Conservation (phyloP, 2,797 vertebrate genomes). For the Aselliscus stoliczkanus region DNA sequence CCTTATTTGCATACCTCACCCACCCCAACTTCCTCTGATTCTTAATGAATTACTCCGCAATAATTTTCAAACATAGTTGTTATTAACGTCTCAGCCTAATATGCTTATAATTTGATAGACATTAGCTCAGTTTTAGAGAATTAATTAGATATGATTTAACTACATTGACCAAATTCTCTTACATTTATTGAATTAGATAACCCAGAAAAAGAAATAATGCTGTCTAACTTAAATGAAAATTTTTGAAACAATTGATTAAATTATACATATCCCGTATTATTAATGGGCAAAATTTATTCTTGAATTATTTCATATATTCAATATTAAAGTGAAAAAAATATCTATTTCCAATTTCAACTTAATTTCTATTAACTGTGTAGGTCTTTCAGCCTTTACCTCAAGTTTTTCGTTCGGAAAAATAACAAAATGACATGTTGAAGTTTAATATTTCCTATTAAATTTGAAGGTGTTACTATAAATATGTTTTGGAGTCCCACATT, state of each 20-base stretch:
- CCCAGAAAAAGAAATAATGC: neutral
- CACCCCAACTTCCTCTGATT: neutral
- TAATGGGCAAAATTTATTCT: neutral
- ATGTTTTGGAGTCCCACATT: neutral
- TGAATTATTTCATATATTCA: neutral
- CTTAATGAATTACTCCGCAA: neutral
- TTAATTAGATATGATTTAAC: slow-evolving; percentile 1
- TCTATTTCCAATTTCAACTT: neutral
- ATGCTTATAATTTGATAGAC: neutral
- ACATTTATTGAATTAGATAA: slow-evolving; percentile 6
- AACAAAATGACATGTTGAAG: neutral
- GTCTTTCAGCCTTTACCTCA: neutral
- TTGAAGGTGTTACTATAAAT: neutral
- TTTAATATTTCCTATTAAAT: neutral
- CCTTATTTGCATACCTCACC: neutral
- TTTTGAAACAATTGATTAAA: neutral
- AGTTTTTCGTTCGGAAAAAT: slow-evolving; percentile 10
- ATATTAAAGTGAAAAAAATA: neutral
- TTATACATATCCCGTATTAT: neutral
- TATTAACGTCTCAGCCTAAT: neutral
- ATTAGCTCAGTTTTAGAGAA: neutral
- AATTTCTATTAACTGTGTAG: neutral
- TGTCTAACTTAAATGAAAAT: neutral
- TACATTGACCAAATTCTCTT: neutral
- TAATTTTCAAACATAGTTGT: neutral